Conservation (phyloP, 2,113 vertebrate species). For the Ibidorhyncha struthersii region DNA sequence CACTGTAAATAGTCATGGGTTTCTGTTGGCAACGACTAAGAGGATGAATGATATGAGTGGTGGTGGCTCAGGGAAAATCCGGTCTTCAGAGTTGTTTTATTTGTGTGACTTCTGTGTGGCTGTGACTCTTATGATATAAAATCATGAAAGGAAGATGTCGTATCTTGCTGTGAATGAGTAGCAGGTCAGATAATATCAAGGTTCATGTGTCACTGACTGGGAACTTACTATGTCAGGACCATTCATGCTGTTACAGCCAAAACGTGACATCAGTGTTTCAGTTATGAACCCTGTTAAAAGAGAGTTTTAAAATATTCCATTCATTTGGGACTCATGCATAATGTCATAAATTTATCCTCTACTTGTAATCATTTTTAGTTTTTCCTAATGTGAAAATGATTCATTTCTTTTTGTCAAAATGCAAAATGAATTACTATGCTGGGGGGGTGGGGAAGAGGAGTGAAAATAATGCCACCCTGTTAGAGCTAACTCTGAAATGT, state of each 20-base stretch:
- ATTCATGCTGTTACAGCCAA: neutral
- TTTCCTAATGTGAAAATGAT: neutral
- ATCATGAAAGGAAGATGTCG: neutral
- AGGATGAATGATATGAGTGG: neutral
- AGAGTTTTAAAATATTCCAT: neutral
- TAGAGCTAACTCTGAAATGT: neutral
- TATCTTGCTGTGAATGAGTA: slow-evolving; percentile 6
- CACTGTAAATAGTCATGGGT: neutral
- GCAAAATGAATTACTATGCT: neutral
- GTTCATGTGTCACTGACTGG: neutral
- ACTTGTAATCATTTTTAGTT: neutral
- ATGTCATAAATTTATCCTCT: neutral
- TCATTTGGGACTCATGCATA: neutral
- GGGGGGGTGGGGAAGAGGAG: neutral
- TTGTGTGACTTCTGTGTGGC: slow-evolving; percentile 10
- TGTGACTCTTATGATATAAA: neutral
- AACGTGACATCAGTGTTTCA: neutral
- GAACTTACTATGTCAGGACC: neutral
- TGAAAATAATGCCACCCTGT: neutral
- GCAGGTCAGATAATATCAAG: slow-evolving; percentile 23
- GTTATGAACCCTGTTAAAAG: neutral
- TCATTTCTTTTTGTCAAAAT: neutral
- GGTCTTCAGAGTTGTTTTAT: neutral
- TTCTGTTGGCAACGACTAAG: slow-evolving; percentile 19
- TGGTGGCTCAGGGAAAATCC: neutral